Percentiles rank a stretch among this genome's conserved stretches.
Conservation (phyloP, 2,797 vertebrate species). For the Tarsius wallacei region DNA sequence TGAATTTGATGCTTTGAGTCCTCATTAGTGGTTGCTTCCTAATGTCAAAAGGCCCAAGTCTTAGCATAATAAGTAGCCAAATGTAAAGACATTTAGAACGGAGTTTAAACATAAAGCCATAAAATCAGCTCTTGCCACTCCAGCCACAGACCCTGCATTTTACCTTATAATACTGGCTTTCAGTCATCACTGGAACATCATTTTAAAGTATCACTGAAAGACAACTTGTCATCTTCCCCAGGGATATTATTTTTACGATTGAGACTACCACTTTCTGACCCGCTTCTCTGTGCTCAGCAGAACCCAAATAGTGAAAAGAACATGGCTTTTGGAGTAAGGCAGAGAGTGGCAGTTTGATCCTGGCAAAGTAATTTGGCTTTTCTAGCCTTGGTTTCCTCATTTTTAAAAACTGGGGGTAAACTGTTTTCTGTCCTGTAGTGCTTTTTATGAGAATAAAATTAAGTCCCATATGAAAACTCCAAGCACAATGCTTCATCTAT, state of each 20-base stretch:
- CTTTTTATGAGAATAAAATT: slow-evolving; percentile 15
- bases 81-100: background rate
- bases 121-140: background rate
- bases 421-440: background rate
- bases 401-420: slow-evolving; percentile 7
- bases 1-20: slow-evolving; percentile 8
- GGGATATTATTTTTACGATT: background rate
- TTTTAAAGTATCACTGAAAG: background rate
- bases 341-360: background rate
- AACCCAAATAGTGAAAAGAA: background rate
- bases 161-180: background rate
- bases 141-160: background rate
- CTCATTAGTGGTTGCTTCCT: slow-evolving; percentile 19
- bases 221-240: fast-evolving
- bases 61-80: background rate
- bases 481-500: background rate
- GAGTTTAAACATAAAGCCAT: slow-evolving; percentile 8
- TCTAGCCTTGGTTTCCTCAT: background rate
- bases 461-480: background rate
- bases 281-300: fast-evolving
- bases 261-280: background rate
- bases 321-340: background rate
- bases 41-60: background rate
- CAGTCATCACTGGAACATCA: background rate
- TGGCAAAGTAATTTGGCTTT: background rate